These are phyloP conservation scores for Numenius phaeopus DNA, from an alignment of 2,797 vertebrate genomes.

Conservation along the genomic window DNA sequence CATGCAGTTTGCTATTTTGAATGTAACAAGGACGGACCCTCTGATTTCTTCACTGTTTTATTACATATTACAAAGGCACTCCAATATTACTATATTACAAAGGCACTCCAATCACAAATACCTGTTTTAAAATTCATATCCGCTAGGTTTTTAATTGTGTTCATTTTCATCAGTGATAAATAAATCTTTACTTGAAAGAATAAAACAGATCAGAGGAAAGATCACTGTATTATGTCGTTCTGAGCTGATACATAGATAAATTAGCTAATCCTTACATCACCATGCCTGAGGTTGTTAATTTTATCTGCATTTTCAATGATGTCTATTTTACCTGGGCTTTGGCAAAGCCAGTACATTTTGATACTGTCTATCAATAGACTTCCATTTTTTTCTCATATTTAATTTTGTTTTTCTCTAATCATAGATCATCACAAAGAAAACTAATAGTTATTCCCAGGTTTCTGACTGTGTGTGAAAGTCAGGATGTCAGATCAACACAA, in stretches of 20 bases:
- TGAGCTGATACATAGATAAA: neutral
- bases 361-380: neutral
- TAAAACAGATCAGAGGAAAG: neutral
- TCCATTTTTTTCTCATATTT: conserved; percentile 11
- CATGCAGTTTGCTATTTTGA: neutral
- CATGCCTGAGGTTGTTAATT: neutral
- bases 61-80: neutral
- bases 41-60: neutral
- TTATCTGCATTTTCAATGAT: neutral
- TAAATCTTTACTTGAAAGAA: neutral
- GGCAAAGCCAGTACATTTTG: neutral
- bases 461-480: conserved; percentile 54
- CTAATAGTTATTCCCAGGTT: conserved; percentile 58
- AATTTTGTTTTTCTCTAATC: conserved; percentile 47
- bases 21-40: neutral
- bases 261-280: neutral
- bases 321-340: neutral
- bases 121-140: neutral
- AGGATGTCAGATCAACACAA: conserved; percentile 69
- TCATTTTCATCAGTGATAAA: neutral
- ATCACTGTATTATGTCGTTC: neutral
- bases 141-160: neutral
- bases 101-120: neutral
- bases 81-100: neutral
- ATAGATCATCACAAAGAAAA: conserved; percentile 49